Conservation (phyloP, 2,888 invertebrate species). For the Coenonympha glycerion region DNA sequence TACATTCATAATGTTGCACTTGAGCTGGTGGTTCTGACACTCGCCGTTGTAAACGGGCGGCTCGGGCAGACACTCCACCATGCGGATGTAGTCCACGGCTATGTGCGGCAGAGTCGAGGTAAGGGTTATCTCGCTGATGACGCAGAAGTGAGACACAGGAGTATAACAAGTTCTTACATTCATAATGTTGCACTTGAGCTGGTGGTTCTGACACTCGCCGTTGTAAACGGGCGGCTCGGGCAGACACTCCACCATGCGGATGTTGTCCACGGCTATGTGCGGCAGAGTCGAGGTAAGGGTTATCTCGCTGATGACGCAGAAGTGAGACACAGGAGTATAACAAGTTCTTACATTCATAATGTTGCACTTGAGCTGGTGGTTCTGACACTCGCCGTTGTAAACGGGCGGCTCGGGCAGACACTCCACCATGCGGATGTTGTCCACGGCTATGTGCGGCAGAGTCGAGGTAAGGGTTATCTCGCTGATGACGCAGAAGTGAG, state of each 20-base stretch:
- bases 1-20: constrained; percentile 79
- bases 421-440: constrained; percentile 85
- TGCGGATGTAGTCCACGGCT: constrained; percentile 86
- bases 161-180: constrained; percentile 67
- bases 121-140: constrained; percentile 58
- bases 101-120: constrained; percentile 75
- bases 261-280: constrained; percentile 88
- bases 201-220: constrained; percentile 76
- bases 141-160: too few relatives aligned
- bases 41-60: constrained; percentile 74
- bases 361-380: constrained; percentile 79
- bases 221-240: constrained; percentile 79
- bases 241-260: constrained; percentile 86
- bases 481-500: too few relatives aligned
- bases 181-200: constrained; percentile 79
- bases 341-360: constrained; percentile 72
- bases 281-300: constrained; percentile 54
- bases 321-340: too few relatives aligned
- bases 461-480: constrained; percentile 50
- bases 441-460: constrained; percentile 83
- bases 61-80: constrained; percentile 87
- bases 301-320: constrained; percentile 63
- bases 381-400: constrained; percentile 74
- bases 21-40: constrained; percentile 78
- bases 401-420: constrained; percentile 84